Evolutionary conservation across 2,888 invertebrate species (phyloP).

Genomic region (Drosophila setosimentum): DNA sequence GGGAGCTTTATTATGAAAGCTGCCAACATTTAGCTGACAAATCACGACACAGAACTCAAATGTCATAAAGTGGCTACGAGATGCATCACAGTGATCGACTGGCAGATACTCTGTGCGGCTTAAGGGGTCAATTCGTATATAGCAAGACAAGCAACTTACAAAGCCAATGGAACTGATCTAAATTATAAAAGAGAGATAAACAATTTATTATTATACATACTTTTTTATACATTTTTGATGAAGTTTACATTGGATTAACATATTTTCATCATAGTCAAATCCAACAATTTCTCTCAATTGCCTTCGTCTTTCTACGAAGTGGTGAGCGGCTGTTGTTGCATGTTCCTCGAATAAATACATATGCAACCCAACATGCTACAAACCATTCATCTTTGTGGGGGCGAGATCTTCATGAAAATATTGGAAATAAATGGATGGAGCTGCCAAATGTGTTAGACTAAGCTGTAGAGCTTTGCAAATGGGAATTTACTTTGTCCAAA

Average conservation of each 20-base stretch:
- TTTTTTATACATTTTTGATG: neutral
- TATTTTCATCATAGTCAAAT: neutral
- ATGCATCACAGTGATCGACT: neutral
- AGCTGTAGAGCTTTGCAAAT: neutral
- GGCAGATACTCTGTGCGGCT: neutral
- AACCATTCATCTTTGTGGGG: neutral
- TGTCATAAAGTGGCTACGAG: neutral
- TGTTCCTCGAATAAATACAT: neutral
- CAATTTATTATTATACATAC: neutral
- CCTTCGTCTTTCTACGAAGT: neutral
- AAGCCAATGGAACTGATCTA: neutral
- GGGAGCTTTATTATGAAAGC: conserved; percentile 19
- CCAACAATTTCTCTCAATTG: neutral
- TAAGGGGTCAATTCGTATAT: neutral
- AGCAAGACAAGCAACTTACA: neutral
- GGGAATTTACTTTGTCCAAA: neutral
- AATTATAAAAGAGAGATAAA: neutral
- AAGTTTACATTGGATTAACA: neutral
- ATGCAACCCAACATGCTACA: neutral
- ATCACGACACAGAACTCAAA: conserved; percentile 33
- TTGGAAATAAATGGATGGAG: neutral
- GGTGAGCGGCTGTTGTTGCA: neutral
- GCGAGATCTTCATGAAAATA: neutral
- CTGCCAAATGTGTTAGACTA: neutral
- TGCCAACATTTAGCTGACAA: conserved; percentile 44